Percentiles rank a stretch among this genome's conserved stretches.
phyloP scores from a whole-genome alignment of 2,888 invertebrate species.

The Scrobipalpa atriplicella region DNA sequence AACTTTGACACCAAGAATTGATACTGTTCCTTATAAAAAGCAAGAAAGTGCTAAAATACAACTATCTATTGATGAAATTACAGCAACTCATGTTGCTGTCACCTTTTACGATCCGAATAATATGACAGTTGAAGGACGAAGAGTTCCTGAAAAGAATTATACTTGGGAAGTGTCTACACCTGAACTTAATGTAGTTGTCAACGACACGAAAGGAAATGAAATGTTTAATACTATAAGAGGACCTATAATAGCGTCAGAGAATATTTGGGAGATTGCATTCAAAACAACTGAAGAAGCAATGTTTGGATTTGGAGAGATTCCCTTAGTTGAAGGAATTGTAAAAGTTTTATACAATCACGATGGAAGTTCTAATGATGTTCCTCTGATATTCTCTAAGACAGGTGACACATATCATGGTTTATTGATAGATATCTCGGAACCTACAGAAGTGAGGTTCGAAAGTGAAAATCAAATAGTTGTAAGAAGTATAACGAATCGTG shows the following conservation, averaged over 20 bases:
- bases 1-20: slow-evolving; percentile 57
- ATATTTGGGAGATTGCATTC: slow-evolving; percentile 84
- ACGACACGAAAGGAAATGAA: slow-evolving; percentile 51
- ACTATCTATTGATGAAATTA: slow-evolving; percentile 65
- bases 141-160: slow-evolving; percentile 55
- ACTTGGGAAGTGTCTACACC: slow-evolving; percentile 55
- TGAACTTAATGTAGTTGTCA: slow-evolving; percentile 59
- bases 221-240: slow-evolving; percentile 81
- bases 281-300: slow-evolving; percentile 76
- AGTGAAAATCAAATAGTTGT: slow-evolving; percentile 79
- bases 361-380: slow-evolving; percentile 68
- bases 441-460: slow-evolving; percentile 79
- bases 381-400: slow-evolving; percentile 77
- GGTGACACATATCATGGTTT: slow-evolving; percentile 82
- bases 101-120: slow-evolving; percentile 59
- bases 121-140: slow-evolving; percentile 45
- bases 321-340: slow-evolving; percentile 55
- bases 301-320: slow-evolving; percentile 82
- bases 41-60: slow-evolving; percentile 53
- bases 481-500: slow-evolving; percentile 77
- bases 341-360: slow-evolving; percentile 75
- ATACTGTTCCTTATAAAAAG: slow-evolving; percentile 58
- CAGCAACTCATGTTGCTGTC: slow-evolving; percentile 62
- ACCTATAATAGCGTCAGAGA: slow-evolving; percentile 82
- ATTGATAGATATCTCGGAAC: slow-evolving; percentile 75